A percentile compares a stretch with the other conserved stretches of the same genome.
Conservation (phyloP, 2,797 vertebrate species). For the Esox masquinongy region DNA sequence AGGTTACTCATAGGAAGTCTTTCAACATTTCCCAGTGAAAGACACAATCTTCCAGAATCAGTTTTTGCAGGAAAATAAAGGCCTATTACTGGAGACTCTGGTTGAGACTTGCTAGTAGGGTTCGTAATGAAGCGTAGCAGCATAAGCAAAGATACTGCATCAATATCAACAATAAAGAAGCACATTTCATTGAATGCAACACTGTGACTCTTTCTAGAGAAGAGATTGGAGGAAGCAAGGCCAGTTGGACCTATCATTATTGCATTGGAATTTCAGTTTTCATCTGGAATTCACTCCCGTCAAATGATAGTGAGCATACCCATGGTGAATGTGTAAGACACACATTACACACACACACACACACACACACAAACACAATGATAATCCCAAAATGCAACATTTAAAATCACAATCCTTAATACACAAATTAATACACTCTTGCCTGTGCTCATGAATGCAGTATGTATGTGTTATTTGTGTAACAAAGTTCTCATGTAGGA, state of each 20-base stretch:
- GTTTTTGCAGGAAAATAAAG: not conserved
- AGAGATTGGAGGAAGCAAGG: not conserved
- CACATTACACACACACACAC: conserved; percentile 9
- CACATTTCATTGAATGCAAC: not conserved
- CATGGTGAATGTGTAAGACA: not conserved
- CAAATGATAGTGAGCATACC: not conserved
- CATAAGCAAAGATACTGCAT: conserved; percentile 1
- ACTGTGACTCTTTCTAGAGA: not conserved
- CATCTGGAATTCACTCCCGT: not conserved
- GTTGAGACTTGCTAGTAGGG: not conserved
- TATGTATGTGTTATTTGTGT: not conserved
- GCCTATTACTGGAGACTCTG: not conserved
- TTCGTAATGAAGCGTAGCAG: not conserved
- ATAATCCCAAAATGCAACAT: not conserved
- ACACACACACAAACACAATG: not conserved
- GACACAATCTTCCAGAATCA: not conserved
- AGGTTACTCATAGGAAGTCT: not conserved
- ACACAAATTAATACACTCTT: not conserved
- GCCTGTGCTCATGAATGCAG: not conserved
- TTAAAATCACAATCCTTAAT: not conserved
- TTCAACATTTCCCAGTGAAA: not conserved
- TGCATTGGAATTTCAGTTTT: not conserved
- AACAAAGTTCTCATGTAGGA: not conserved
- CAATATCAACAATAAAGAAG: conserved; percentile 6
- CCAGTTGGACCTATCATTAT: not conserved